phyloP scores from a whole-genome alignment of 2,888 invertebrate genomes.

The Glaucopsyche alexis region DNA sequence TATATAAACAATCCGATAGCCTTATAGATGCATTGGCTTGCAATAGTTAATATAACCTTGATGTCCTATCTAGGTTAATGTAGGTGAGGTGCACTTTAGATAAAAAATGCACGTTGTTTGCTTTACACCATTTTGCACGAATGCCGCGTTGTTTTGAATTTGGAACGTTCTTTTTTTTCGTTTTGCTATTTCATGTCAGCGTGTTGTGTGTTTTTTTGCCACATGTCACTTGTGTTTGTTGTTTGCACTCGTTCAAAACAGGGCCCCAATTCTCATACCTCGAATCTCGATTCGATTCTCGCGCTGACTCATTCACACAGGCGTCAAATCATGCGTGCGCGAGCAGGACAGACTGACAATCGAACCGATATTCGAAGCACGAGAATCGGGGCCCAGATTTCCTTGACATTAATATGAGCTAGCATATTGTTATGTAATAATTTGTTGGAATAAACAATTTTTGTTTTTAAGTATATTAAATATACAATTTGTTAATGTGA shows the following conservation, averaged over 20 bases:
- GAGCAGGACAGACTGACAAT: too few species aligned
- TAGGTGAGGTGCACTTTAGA: conserved; percentile 24
- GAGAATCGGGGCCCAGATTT: too few species aligned
- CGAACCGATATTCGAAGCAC: too few species aligned
- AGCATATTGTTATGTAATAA: not conserved
- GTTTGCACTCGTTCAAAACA: not conserved
- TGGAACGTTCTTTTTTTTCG: conserved; percentile 10
- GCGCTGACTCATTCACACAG: too few species aligned
- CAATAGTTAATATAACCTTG: conserved; percentile 7
- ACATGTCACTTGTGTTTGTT: not conserved
- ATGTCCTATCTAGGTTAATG: conserved; percentile 1
- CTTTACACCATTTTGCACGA: not conserved
- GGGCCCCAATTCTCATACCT: too few species aligned
- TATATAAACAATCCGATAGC: conserved; percentile 17
- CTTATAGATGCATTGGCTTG: conserved; percentile 5
- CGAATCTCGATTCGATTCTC: too few species aligned
- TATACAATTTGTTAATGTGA: not conserved
- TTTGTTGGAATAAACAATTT: not conserved
- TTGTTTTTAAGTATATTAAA: not conserved
- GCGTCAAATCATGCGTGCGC: too few species aligned
- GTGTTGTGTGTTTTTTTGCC: conserved; percentile 4
- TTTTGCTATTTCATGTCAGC: not conserved
- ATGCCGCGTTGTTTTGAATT: conserved; percentile 4
- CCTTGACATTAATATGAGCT: conserved; percentile 4
- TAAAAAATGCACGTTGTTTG: conserved; percentile 20